Evolutionary conservation across 2,113 vertebrate genomes (phyloP), one percentile per base, ranked within the genome.

Genomic region (Helogale parvula): DNA sequence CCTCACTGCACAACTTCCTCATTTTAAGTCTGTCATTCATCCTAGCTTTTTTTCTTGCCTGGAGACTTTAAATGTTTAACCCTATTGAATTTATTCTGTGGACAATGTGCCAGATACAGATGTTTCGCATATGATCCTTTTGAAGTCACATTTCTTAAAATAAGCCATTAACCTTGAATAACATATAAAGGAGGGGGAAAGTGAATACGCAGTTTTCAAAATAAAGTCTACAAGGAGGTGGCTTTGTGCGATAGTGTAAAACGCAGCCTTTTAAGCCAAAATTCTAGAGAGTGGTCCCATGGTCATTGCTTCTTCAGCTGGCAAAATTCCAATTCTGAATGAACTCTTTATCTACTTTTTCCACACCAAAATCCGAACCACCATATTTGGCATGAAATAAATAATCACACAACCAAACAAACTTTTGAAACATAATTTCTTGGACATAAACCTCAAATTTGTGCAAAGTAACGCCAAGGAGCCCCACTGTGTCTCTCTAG

Each of bases 91-190:
- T 92, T 77, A 92, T 93, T 88, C 45, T 92, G 13, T 68, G n/a
- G 77, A 80, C 63, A 88, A n/a, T 90, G 47, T 88, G 69, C 80
- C 71, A 92, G 68, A 89, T 85, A 82, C 80, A 97, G 72, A 93
- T 97, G 89, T 94, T 97, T 96, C n/a, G 0, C 50, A 95, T 97
- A 86, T 82, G 90, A 89, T 85, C 47, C n/a, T 95, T 97, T 97
- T 94, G 80, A 98, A 96, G 90, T 97, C n/a, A 79, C 19, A 38
- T 88, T 90, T 97, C 52, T 97, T 84, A 95, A 77, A 93, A 93
- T 52, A 93, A 91, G 54, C 8, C 69, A 57, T 92, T 97, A 96
- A 97, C 80, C 74, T 97, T 95, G 60, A 92, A 82, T 50, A 92
- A 79, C 11, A 90, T 57, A 52, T n/a, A 63, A 41, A 35, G 95